Percentiles rank a stretch among this genome's conserved stretches.
These are phyloP conservation scores for Echiichthys vipera DNA, from an alignment of 2,797 vertebrate genomes.

Conservation along the genomic window DNA sequence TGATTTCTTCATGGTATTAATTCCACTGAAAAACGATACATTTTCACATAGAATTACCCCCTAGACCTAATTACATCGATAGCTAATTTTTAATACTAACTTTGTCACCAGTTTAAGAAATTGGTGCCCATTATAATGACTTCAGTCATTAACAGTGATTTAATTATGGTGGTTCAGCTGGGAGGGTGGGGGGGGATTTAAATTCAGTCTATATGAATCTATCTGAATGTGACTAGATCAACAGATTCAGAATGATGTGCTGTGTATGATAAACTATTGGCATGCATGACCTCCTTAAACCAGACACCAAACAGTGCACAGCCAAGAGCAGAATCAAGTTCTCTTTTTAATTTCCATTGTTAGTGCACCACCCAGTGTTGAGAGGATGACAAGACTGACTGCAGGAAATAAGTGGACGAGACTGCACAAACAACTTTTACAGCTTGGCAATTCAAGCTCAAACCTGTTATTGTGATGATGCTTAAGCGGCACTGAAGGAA, in stretches of 20 bases:
- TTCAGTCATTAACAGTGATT: neutral
- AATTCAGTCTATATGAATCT: neutral
- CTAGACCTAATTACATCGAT: no score
- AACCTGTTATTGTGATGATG: neutral
- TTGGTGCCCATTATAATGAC: neutral
- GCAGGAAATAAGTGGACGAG: neutral
- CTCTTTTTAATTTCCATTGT: neutral
- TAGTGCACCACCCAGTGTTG: conserved; percentile 44
- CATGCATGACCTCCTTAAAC: neutral
- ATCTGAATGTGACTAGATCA: conserved; percentile 3
- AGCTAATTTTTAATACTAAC: no score
- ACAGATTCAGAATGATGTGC: neutral
- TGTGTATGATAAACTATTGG: neutral
- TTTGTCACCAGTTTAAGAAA: neutral
- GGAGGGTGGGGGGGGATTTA: no score
- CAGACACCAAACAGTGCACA: neutral
- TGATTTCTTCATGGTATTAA: no score
- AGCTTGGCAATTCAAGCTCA: neutral
- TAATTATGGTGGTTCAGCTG: neutral
- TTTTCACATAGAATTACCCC: no score
- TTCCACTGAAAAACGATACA: no score
- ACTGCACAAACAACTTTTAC: neutral
- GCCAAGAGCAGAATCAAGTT: neutral
- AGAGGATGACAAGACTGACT: neutral
- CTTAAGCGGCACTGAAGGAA: neutral